Conservation (phyloP, 2,113 vertebrate genomes). For the Hylia prasina region DNA sequence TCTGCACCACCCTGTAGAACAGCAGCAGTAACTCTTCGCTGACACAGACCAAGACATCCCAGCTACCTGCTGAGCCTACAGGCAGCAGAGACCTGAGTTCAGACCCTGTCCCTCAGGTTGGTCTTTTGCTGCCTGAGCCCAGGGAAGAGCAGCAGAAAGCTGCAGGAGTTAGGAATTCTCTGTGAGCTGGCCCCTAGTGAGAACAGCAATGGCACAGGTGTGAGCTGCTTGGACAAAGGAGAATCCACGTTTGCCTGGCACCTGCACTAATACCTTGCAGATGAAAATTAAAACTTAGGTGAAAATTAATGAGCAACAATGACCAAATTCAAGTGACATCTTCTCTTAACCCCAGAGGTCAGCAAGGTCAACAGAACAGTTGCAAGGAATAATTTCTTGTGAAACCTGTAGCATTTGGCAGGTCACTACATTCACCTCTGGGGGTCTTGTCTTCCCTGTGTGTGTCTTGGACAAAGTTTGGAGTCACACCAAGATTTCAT, state of each 20-base stretch:
- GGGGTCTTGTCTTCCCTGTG: neutral
- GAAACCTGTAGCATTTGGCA: neutral
- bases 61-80: neutral
- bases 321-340: neutral
- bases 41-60: neutral
- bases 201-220: neutral
- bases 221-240: neutral
- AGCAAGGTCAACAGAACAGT: neutral
- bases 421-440: neutral
- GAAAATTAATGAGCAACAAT: neutral
- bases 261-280: neutral
- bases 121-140: neutral
- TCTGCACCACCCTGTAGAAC: neutral
- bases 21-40: neutral
- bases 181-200: neutral
- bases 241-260: fast-evolving
- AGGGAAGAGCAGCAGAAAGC: neutral
- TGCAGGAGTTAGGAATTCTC: neutral
- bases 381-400: neutral
- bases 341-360: neutral
- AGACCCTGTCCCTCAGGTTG: fast-evolving
- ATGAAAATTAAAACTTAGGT: neutral
- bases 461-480: neutral
- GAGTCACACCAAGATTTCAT: neutral
- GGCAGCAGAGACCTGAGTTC: neutral